Evolutionary conservation across 53 echinoderm and acorn worm species (phyloP), one percentile per base, ranked within the genome.

Genomic region (Crossaster papposus): DNA sequence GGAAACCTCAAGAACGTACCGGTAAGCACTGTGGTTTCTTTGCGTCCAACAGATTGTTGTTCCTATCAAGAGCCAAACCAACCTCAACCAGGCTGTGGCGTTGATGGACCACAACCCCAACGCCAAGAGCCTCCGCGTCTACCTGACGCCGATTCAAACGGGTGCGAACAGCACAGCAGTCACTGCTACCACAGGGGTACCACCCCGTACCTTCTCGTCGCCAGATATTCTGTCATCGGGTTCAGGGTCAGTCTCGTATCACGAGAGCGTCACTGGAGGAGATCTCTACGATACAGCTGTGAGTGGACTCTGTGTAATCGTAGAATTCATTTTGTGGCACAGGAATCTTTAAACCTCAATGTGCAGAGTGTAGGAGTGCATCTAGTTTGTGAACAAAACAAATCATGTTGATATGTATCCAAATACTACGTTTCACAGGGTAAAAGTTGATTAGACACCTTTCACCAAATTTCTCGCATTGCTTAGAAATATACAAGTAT

Each of bases 31-130:
- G 62, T 72, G 54, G 77, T 79, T 76, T 58, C 22, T 58, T 15
- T 58, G 58, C 28, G 11, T 68, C 68, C 68, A 54, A 64, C 83
- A 95, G 95, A 86, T 95, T 78, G 65, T 90, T 52, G 92, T 95
- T 54, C 95, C 94, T 68, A 93, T 95, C 36, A 85, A 83, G 79
- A 81, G 88, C 62, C 95, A 95, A 81, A 90, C 86, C 2, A 94
- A 95, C 65, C 77, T 95, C 51, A 92, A 94, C 63, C 93, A 95
- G 33, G 94, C 95, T 22, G 86, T 93, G 63, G 95, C 94, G 85
- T 90, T 95, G 71, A 94, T 94, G 64, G 95, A 95, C 73, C 90
- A 88, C 26, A 93, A 93, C 77, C 94, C 94, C 33, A 93, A 82
- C 51, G 88, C 93, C 36, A 95, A 95, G 83, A 95, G 95, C 70